Evolutionary conservation across 2,888 invertebrate species (phyloP).

Genomic region (Pseudococcus longispinus): DNA sequence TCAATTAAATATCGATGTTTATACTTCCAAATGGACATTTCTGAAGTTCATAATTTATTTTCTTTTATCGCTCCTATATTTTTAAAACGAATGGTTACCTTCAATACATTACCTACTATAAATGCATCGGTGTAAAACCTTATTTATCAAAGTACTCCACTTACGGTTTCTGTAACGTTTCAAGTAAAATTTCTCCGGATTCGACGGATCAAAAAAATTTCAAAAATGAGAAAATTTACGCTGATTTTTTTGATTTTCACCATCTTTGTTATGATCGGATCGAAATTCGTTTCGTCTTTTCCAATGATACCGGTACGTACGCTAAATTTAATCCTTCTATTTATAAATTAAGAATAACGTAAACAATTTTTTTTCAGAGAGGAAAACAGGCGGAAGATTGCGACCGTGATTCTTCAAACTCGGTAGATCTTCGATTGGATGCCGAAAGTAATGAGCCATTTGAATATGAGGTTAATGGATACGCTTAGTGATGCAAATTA

Average conservation of each 20-base stretch:
- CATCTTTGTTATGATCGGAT: background rate
- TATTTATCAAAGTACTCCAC: background rate
- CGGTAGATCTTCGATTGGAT: background rate
- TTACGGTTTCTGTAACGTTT: background rate
- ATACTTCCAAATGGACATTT: background rate
- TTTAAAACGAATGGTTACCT: background rate
- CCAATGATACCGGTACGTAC: background rate
- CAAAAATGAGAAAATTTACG: background rate
- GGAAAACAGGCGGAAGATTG: background rate
- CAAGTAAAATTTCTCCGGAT: background rate
- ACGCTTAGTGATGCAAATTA: background rate
- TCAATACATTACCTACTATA: background rate
- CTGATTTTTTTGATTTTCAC: background rate
- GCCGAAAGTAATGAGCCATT: background rate
- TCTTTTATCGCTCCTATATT: background rate
- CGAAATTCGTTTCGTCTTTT: background rate
- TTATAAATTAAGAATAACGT: background rate
- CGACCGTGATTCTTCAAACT: background rate
- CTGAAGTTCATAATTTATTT: background rate
- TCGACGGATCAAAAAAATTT: background rate
- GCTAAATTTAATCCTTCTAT: background rate
- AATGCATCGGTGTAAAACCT: background rate
- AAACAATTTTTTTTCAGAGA: background rate
- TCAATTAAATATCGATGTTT: background rate
- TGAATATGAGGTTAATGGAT: background rate